Evolutionary conservation across 2,888 invertebrate species (phyloP), one percentile per base, ranked within the genome.

Genomic region (Cinara cedri): DNA sequence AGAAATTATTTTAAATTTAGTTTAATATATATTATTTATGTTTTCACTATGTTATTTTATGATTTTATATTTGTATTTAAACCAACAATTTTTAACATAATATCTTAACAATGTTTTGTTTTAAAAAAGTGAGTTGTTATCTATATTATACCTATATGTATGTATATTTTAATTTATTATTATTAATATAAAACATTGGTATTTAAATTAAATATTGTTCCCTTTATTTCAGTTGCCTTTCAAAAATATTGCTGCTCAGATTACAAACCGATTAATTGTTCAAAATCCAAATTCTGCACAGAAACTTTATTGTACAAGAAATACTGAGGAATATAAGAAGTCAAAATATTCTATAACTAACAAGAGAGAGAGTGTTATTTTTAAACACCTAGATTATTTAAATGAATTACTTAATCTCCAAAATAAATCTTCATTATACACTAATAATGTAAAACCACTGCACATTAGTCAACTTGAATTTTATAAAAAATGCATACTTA

Each of bases 161-260:
- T 42, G 24, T n/a, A 9, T 21, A 46, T 51, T 26, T 54, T 54
- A 34, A 21, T 11, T 42, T n/a, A 3, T 42, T 10, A 44, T 42
- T 19, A 55, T 55, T 70, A 21, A 21, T 13, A 8, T 24, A 26
- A n/a, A 72, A 46, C 6, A n/a, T 1, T n/a, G 8, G n/a, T n/a
- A 16, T 44, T 72, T 8, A 14, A 60, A 16, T 60, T 24, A 24
- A 71, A 71, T 44, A 55, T 13, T 46, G 9, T 51, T 57, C n/a
- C 44, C 44, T 75, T 75, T 75, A 68, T 78, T 78, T 68, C 78
- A 78, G 78, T 70, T 78, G 10, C n/a, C 78, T 34, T 70, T 62
- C 70, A 70, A 78, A 68, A 60, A 62, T 78, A 57, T 78, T 57
- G 66, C 57, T 68, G 68, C 46, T 49, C 68, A n/a, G 19, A 49